Evolutionary conservation across 2,797 vertebrate genomes (phyloP), one percentile per base, ranked within the genome.

Genomic region (Bryconaethiops microstoma): DNA sequence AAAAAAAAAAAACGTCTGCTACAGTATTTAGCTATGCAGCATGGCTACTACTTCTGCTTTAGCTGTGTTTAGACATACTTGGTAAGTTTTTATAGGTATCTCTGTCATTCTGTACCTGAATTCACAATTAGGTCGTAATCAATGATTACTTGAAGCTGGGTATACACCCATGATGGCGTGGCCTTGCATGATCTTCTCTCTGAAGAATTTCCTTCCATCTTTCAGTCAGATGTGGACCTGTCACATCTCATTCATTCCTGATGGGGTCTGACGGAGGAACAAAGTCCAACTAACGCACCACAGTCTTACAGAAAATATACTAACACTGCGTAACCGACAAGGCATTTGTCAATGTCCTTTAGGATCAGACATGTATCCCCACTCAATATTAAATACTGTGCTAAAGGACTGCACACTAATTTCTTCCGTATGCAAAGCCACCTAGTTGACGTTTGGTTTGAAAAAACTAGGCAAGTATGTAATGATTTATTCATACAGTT

Each of bases 111-210:
- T 8, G 42, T 45, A 3, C 42, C 42, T 45, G 42, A 45, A 45
- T 7, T 12, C 42, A 45, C 42, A 45, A 12, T 45, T 12, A 45
- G 10, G 42, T 45, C 42, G 7, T 45, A 35, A 2, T 54, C 5
- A 5, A 54, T 54, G 52, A 54, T 54, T 54, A 16, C 52, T 12
- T 50, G 8, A 17, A 16, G 14, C 1, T 4, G 17, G 52, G 42
- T n/a, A n/a, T 99, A 99, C 86, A 71, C 89, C 52, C 97, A 96
- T 0, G 96, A 98, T 6, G 96, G 94, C 0, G 0, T 93, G 0
- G 89, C 94, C 82, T 95, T 99, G 82, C 96, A 99, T 60, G 91
- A 95, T 80, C 93, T 98, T n/a, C 94, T 99, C 52, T 92, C 95
- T 67, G 76, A 88, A 52, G 97, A 99, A 88, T 92, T 99, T 70